Percentiles rank a stretch among this genome's conserved stretches.
Evolutionary conservation across 2,888 invertebrate genomes (phyloP).

Genomic region (Serrognathus titanus): DNA sequence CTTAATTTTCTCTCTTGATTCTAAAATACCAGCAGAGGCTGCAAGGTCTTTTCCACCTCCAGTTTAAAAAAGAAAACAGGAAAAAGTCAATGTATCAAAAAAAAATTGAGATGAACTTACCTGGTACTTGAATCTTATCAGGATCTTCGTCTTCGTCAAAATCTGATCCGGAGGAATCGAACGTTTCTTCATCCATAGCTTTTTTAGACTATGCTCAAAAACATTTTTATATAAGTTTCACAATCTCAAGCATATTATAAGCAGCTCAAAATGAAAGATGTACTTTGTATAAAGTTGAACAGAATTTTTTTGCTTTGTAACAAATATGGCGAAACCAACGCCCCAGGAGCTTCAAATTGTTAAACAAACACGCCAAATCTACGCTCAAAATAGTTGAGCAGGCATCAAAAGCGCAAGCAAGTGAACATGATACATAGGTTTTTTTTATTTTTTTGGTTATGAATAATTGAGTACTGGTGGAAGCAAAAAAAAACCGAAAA

Average conservation of each 20-base stretch:
- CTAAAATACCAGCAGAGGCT: conserved; percentile 65
- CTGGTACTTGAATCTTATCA: conserved; percentile 87
- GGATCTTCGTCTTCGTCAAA: conserved; percentile 89
- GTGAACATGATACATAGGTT: conserved; percentile 11
- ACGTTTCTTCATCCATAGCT: conserved; percentile 46
- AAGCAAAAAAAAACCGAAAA: conserved; percentile 27
- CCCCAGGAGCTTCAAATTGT: conserved; percentile 31
- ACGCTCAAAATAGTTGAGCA: conserved; percentile 6
- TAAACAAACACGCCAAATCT: conserved; percentile 14
- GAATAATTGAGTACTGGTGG: conserved; percentile 45
- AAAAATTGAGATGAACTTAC: conserved; percentile 48
- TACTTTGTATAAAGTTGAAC: too few relatives aligned
- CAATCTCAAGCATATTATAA: too few relatives aligned
- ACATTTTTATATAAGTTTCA: too few relatives aligned
- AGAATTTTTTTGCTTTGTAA: conserved; percentile 23
- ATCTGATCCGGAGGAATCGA: conserved; percentile 61
- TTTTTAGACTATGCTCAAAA: conserved; percentile 20
- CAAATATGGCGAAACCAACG: conserved; percentile 51
- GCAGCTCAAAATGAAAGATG: too few relatives aligned
- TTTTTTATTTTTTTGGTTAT: conserved; percentile 50
- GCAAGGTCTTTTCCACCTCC: conserved; percentile 85
- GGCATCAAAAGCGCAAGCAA: conserved; percentile 5
- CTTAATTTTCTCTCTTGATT: conserved; percentile 43
- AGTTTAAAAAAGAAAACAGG: conserved; percentile 35
- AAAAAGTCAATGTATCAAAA: neutral